phyloP scores from a whole-genome alignment of 2,797 vertebrate genomes.

The Macropus fuliginosus region DNA sequence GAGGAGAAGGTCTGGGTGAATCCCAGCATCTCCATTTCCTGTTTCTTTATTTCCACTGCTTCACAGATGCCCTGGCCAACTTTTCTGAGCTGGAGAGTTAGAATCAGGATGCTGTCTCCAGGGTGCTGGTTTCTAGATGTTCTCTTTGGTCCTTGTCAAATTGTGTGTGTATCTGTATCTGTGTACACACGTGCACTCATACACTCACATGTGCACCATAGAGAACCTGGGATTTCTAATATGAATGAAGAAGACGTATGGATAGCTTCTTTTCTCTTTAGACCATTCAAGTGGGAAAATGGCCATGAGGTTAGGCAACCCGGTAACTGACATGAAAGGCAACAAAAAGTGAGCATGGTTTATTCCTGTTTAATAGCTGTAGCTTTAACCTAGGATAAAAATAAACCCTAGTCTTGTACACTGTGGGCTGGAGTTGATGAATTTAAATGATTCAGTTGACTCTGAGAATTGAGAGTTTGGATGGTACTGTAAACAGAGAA shows the following conservation, averaged over 20 bases:
- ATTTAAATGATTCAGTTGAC: slow-evolving; percentile 71
- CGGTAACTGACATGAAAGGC: slow-evolving; percentile 46
- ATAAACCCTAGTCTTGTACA: slow-evolving; percentile 75
- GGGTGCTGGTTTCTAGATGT: neutral
- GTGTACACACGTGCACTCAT: neutral
- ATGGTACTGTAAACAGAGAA: neutral
- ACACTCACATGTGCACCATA: neutral
- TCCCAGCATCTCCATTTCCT: neutral
- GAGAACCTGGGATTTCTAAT: slow-evolving; percentile 28
- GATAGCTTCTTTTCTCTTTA: slow-evolving; percentile 23
- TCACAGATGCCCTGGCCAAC: rapidly evolving
- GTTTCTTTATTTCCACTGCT: neutral
- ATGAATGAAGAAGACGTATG: slow-evolving; percentile 7
- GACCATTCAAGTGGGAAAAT: slow-evolving; percentile 29
- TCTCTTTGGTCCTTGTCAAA: neutral
- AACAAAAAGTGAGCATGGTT: slow-evolving; percentile 67
- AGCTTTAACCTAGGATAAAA: slow-evolving; percentile 76
- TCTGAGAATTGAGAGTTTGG: slow-evolving; percentile 25
- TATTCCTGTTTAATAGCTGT: slow-evolving; percentile 78
- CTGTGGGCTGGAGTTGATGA: slow-evolving; percentile 66
- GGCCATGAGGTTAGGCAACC: slow-evolving; percentile 24
- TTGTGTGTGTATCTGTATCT: neutral
- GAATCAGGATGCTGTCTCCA: neutral
- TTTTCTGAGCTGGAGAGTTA: neutral
- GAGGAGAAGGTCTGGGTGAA: neutral